phyloP scores from a whole-genome alignment of 2,888 invertebrate species.

The Drosophila algonquin region DNA sequence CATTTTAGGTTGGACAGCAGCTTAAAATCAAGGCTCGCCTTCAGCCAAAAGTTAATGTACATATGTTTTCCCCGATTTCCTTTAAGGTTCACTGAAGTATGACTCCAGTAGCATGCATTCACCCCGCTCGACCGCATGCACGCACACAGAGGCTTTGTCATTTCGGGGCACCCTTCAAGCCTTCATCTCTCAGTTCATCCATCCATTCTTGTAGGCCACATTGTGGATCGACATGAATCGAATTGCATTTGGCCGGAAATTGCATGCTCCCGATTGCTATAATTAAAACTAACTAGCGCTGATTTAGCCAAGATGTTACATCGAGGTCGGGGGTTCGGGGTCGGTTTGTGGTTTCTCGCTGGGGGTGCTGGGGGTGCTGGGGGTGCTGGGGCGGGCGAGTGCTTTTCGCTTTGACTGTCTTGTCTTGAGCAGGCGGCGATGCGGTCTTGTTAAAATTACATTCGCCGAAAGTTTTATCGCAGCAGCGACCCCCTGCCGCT shows the following conservation, averaged over 20 bases:
- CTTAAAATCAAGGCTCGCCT: not conserved
- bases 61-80: not conserved
- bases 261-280: slow-evolving; percentile 79
- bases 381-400: not conserved
- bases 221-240: slow-evolving; percentile 33
- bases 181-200: not conserved
- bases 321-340: slow-evolving; percentile 24
- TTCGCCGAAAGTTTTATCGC: slow-evolving; percentile 79
- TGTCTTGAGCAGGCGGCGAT: slow-evolving; percentile 78
- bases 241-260: slow-evolving; percentile 67
- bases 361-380: slow-evolving; percentile 4
- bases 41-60: no score
- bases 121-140: not conserved
- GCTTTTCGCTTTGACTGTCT: slow-evolving; percentile 18
- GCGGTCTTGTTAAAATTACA: slow-evolving; percentile 81
- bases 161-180: not conserved
- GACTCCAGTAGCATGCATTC: no score
- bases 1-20: not conserved
- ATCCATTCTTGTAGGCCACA: slow-evolving; percentile 9
- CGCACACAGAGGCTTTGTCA: not conserved
- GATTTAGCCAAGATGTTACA: slow-evolving; percentile 65
- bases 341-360: not conserved
- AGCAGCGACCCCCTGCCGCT: slow-evolving; percentile 49
- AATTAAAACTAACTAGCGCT: slow-evolving; percentile 80
- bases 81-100: not conserved